Conservation (phyloP, 2,797 vertebrate genomes). For the Spinibarbus caldwelli region DNA sequence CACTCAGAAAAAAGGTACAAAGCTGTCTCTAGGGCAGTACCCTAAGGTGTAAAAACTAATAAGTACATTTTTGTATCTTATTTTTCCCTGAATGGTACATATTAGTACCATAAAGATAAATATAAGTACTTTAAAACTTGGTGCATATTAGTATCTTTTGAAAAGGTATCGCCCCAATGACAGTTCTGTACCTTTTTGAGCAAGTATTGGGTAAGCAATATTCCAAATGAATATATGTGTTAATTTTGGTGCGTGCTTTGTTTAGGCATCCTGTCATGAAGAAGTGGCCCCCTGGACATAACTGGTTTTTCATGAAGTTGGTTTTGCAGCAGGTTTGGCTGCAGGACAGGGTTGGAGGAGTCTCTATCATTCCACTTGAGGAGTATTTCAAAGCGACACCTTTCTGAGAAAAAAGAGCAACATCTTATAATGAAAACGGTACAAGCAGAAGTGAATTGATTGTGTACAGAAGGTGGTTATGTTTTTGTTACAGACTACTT, state of each 20-base stretch:
- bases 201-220: not conserved
- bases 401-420: constrained; percentile 62
- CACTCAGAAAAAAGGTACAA: not conserved
- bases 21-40: not conserved
- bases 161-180: not conserved
- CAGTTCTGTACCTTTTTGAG: not conserved
- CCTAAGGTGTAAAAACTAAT: not conserved
- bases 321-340: too few relatives aligned
- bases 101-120: not conserved
- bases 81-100: not conserved
- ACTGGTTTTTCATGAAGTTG: constrained; percentile 83
- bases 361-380: constrained; percentile 71
- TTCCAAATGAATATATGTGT: too few relatives aligned
- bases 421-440: not conserved
- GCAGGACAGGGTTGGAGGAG: constrained; percentile 78
- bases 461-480: not conserved
- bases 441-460: not conserved
- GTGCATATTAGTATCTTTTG: not conserved
- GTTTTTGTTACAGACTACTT: not conserved
- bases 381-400: constrained; percentile 80
- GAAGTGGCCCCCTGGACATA: constrained; percentile 78
- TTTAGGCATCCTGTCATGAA: constrained; percentile 77
- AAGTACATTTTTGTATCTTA: not conserved
- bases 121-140: not conserved
- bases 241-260: not conserved